Conservation (phyloP, 1,140 invertebrate species). For the Thaumatotibia leucotreta region DNA sequence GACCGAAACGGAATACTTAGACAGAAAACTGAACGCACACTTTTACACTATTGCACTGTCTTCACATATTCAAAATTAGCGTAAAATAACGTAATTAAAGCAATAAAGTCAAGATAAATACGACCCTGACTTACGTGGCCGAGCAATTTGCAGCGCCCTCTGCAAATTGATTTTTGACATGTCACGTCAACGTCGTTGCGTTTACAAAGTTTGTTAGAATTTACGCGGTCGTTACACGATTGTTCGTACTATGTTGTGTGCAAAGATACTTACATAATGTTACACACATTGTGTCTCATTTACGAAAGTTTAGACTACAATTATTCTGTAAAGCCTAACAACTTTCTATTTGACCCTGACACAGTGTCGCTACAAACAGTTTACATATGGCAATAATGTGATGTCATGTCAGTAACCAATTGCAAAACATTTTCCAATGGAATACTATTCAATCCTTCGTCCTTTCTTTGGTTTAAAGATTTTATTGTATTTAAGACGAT, state of each 20-base stretch:
- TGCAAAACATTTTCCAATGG: too few relatives aligned
- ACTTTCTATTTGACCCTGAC: too few relatives aligned
- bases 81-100: slow-evolving; percentile 60
- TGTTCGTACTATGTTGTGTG: neutral
- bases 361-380: too few relatives aligned
- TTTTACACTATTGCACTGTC: slow-evolving; percentile 56
- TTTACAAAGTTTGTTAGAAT: slow-evolving; percentile 9
- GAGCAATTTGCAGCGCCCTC: slow-evolving; percentile 69
- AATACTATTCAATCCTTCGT: too few relatives aligned
- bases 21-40: slow-evolving; percentile 47
- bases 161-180: slow-evolving; percentile 66
- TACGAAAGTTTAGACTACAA: too few relatives aligned
- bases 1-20: slow-evolving; percentile 36
- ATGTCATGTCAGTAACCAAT: too few relatives aligned
- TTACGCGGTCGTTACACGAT: neutral
- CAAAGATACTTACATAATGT: too few relatives aligned
- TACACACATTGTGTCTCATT: too few relatives aligned
- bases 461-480: too few relatives aligned
- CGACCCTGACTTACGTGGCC: slow-evolving; percentile 76
- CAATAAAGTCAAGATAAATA: slow-evolving; percentile 65
- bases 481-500: too few relatives aligned
- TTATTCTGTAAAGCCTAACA: too few relatives aligned
- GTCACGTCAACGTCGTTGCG: slow-evolving; percentile 40
- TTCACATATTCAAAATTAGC: slow-evolving; percentile 61
- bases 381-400: too few relatives aligned